A percentile compares a stretch with the other conserved stretches of the same genome.
Evolutionary conservation across 2,113 vertebrate genomes (phyloP).

Genomic region (Bothrops jararaca): DNA sequence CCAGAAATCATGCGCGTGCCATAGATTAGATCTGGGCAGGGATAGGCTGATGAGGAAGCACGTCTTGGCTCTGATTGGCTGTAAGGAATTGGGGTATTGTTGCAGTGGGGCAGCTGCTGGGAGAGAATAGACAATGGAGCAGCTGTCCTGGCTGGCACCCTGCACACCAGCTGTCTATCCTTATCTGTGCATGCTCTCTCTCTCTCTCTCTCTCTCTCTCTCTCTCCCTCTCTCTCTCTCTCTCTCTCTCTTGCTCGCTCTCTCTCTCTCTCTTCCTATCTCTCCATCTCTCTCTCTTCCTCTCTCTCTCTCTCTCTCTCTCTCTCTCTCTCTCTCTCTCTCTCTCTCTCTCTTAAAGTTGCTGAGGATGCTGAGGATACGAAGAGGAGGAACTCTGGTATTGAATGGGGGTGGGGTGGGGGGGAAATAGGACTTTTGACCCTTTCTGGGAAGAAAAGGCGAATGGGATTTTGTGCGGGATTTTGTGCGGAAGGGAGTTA

Average conservation of each 20-base stretch:
- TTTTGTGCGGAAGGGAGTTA: slow-evolving; percentile 67
- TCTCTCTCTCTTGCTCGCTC: slow-evolving; percentile 28
- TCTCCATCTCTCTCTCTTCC: slow-evolving; percentile 48
- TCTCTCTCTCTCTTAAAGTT: slow-evolving; percentile 72
- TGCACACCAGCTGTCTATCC: slow-evolving; percentile 99
- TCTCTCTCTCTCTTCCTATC: neutral
- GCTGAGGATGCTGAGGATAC: slow-evolving; percentile 86
- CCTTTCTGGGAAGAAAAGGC: slow-evolving; percentile 89
- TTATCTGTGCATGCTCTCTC: slow-evolving; percentile 81
- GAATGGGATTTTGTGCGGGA: slow-evolving; percentile 64
- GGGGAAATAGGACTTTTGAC: slow-evolving; percentile 91
- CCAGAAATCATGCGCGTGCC: slow-evolving; percentile 92
- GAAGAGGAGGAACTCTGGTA: slow-evolving; percentile 86
- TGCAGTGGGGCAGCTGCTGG: slow-evolving; percentile 91
- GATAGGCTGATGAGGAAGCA: slow-evolving; percentile 73
- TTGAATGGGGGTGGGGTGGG: slow-evolving; percentile 67
- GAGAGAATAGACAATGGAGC: slow-evolving; percentile 98
- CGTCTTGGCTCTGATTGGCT: slow-evolving; percentile 81
- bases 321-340: neutral
- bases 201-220: neutral
- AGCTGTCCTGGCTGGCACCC: slow-evolving; percentile 98
- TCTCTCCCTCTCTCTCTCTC: slow-evolving; percentile 26
- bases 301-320: slow-evolving; percentile 32
- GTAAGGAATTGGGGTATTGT: slow-evolving; percentile 69
- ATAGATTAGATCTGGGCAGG: slow-evolving; percentile 86